Conservation (phyloP, 2,113 vertebrate genomes). For the Hydrochoerus hydrochaeris region DNA sequence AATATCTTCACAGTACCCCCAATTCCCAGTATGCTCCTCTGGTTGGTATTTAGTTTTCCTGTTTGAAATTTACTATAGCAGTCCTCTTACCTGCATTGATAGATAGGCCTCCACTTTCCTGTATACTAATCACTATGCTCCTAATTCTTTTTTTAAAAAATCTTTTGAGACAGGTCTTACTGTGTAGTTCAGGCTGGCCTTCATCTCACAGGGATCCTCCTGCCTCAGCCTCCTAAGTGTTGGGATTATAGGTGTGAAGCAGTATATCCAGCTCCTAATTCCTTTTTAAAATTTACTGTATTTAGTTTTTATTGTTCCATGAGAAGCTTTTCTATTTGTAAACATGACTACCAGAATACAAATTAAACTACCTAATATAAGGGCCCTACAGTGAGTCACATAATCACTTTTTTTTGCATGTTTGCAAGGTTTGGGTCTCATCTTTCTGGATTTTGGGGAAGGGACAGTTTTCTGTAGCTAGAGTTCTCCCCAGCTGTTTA, state of each 20-base stretch:
- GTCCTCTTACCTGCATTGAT: background rate
- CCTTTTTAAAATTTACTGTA: background rate
- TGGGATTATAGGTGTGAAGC: background rate
- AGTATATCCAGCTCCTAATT: background rate
- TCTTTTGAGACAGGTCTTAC: background rate
- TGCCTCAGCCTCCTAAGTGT: background rate
- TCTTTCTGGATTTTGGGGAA: too few relatives aligned
- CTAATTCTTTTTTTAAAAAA: background rate
- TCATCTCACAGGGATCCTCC: background rate
- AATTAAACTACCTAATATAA: background rate
- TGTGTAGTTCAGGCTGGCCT: background rate
- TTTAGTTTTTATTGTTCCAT: background rate
- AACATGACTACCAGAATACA: conserved; percentile 25
- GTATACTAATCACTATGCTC: background rate
- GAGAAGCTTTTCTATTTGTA: conserved; percentile 2
- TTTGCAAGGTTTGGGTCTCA: too few relatives aligned
- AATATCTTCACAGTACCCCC: background rate
- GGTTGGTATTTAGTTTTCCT: conserved; percentile 53
- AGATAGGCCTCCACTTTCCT: conserved; percentile 28
- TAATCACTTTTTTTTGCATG: background rate
- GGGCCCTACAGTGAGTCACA: background rate
- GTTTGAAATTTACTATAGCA: conserved; percentile 23
- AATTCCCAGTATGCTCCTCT: conserved; percentile 12
- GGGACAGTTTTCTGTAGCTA: too few relatives aligned
- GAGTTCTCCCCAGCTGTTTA: too few relatives aligned